Evolutionary conservation across 2,113 vertebrate species (phyloP).

Genomic region (Oenanthe melanoleuca): DNA sequence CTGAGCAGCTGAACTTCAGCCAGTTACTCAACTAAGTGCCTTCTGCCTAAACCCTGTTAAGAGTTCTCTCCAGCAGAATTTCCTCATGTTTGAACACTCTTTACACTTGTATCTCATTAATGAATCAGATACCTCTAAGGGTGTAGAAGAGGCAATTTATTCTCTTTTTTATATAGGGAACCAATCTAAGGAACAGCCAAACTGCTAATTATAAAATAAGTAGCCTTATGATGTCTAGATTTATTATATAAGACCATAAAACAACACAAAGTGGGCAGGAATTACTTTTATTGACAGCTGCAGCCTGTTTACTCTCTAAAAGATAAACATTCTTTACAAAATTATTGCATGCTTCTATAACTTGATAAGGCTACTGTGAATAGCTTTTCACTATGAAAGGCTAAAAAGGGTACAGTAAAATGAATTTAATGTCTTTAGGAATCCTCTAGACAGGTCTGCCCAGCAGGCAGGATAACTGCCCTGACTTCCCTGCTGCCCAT

Average conservation of each 20-base stretch:
- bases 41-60: background rate
- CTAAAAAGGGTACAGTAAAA: background rate
- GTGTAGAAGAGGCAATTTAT: background rate
- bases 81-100: background rate
- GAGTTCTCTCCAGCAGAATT: background rate
- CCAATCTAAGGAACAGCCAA: background rate
- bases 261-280: background rate
- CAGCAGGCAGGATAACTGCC: background rate
- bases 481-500: background rate
- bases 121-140: background rate
- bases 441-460: background rate
- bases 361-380: background rate
- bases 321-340: background rate
- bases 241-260: background rate
- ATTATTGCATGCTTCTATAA: background rate
- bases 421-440: background rate
- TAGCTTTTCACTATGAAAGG: background rate
- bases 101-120: background rate
- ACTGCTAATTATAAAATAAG: background rate
- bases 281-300: background rate
- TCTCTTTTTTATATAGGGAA: background rate
- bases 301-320: background rate
- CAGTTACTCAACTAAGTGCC: slow-evolving; percentile 65
- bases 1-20: slow-evolving; percentile 71
- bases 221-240: background rate